Base-by-base conservation (phyloP, 1,140 invertebrate genomes). In the Argopecten irradians region DNA sequence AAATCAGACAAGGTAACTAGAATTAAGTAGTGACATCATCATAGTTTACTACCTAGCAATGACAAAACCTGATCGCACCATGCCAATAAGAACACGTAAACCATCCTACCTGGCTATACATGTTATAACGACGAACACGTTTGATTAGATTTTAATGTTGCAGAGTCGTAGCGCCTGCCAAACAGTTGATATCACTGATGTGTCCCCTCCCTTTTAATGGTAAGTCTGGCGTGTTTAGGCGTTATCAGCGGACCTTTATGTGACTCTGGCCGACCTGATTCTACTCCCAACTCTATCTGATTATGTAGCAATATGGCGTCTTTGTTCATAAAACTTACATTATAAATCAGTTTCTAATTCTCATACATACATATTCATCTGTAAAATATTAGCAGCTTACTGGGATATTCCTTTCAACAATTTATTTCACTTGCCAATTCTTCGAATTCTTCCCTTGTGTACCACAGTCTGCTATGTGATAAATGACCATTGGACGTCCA, bases 291-390 rank as follows among this genome's bases (percentile, higher is more conserved):
- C 22, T 5, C 2, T n/a, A 71, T 5, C 55, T 71, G 55, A 71
- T 71, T 71, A 71, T 71, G n/a, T 71, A 71, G n/a, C 8, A n/a
- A 71, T 71, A 71, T n/a, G 55, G 55, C 19, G 55, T 16, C 55
- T 71, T 71, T 71, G 55, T 71, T 28, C 22, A 71, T 71, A 28
- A 71, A 71, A 71, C 55, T 28, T 71, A 22, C 55, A 71, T 71
- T 71, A 71, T 71, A 71, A 71, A 71, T 16, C 55, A 71, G 55
- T 71, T 71, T 71, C 55, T 71, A 71, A 71, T 71, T 71, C 55
- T n/a, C 55, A 71, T 71, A 28, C 22, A n/a, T 28, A 71, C n/a
- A 71, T 71, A 28, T 71, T 28, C 8, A 28, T 8, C 55, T 16
- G 22, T 3, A 71, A 71, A 71, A 28, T 71, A 71, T 71, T n/a